Conservation (phyloP, 1,140 invertebrate species). For the Leptopilina boulardi region DNA sequence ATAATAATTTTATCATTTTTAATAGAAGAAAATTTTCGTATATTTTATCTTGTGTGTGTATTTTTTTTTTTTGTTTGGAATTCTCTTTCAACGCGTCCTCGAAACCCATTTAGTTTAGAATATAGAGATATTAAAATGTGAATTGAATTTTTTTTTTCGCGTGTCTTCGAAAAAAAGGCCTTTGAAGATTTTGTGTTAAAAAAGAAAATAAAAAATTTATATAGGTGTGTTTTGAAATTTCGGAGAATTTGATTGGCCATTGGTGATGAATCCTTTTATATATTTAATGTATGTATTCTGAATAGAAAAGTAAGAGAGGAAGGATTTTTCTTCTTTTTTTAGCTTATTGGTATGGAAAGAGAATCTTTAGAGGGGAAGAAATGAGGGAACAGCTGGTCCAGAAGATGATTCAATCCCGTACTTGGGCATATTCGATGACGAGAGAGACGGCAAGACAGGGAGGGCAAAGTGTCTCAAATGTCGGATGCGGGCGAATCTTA, state of each 20-base stretch:
- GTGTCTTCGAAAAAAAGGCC: neutral
- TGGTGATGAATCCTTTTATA: neutral
- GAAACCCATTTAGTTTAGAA: neutral
- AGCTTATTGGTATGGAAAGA: neutral
- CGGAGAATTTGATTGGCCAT: conserved; percentile 5
- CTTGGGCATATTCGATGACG: conserved; percentile 33
- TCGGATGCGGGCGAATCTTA: conserved; percentile 54
- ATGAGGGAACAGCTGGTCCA: conserved; percentile 48
- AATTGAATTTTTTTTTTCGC: conserved; percentile 9
- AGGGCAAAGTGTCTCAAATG: conserved; percentile 54
- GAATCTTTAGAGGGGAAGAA: conserved; percentile 42
- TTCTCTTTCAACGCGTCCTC: too few species aligned
- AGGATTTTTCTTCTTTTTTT: neutral
- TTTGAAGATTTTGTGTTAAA: neutral
- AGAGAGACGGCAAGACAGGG: conserved; percentile 38
- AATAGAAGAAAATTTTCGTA: too few species aligned
- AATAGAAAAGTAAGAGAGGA: conserved; percentile 6
- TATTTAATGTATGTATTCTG: neutral
- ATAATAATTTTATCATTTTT: too few species aligned
- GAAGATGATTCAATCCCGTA: conserved; percentile 59
- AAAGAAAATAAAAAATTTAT: neutral
- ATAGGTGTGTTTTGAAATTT: neutral
- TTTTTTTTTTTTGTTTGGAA: too few species aligned
- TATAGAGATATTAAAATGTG: neutral
- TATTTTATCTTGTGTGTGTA: too few species aligned